Percentiles rank a stretch among this genome's conserved stretches.
phyloP scores from a whole-genome alignment of 2,797 vertebrate species.

The Characodon lateralis region DNA sequence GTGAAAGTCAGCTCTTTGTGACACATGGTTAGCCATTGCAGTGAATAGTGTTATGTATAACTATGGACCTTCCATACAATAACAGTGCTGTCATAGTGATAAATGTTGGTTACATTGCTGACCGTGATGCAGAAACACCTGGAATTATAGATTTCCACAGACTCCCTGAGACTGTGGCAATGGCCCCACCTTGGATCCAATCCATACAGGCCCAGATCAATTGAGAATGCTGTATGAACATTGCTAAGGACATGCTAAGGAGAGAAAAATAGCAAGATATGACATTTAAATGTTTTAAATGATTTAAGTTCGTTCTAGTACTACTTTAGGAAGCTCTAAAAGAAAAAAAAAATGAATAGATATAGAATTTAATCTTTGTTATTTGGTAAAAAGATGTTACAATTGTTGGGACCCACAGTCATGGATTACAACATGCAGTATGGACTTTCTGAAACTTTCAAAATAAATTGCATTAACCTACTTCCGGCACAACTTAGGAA shows the following conservation, averaged over 20 bases:
- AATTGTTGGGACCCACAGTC: no score
- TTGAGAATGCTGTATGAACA: conserved; percentile 7
- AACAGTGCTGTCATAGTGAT: conserved; percentile 36
- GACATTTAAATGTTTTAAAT: background rate
- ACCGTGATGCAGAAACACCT: conserved; percentile 39
- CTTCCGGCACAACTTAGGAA: no score
- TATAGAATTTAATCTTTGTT: background rate
- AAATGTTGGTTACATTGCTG: conserved; percentile 26
- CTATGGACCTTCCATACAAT: conserved; percentile 32
- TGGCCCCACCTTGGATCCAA: conserved; percentile 6
- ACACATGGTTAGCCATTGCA: conserved; percentile 7
- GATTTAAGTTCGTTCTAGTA: background rate
- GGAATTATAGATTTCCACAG: conserved; percentile 35
- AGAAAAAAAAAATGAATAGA: background rate
- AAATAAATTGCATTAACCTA: no score
- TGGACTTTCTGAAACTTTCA: no score
- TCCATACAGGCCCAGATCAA: background rate
- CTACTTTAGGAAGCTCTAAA: background rate
- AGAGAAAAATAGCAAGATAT: background rate
- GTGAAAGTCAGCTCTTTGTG: conserved; percentile 18
- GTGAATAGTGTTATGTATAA: conserved; percentile 9
- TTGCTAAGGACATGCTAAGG: background rate
- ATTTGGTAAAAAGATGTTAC: background rate
- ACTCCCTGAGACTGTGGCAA: conserved; percentile 9
- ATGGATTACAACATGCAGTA: no score